Evolutionary conservation across 2,113 vertebrate species (phyloP).

Genomic region (Nymphicus hollandicus): DNA sequence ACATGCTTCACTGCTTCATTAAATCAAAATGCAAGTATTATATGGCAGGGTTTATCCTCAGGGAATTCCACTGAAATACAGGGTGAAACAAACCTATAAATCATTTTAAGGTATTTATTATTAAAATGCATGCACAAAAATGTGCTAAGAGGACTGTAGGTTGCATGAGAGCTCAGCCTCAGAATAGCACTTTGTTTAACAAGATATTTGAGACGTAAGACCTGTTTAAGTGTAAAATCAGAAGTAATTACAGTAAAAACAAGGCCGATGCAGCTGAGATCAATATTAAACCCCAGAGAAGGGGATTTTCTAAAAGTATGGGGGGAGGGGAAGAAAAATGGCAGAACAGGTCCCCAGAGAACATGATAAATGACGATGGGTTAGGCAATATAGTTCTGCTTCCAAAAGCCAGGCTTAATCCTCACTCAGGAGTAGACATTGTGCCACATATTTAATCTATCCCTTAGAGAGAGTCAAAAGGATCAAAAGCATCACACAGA

Average conservation of each 20-base stretch:
- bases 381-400: slow-evolving; percentile 45
- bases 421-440: slow-evolving; percentile 39
- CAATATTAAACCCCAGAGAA: slow-evolving; percentile 29
- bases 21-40: slow-evolving; percentile 22
- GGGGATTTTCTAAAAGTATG: slow-evolving; percentile 10
- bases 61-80: slow-evolving; percentile 3
- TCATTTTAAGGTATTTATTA: not conserved
- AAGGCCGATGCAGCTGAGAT: not conserved
- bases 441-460: slow-evolving; percentile 57
- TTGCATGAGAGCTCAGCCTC: not conserved
- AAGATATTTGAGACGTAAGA: not conserved
- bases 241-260: slow-evolving; percentile 3
- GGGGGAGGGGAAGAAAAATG: slow-evolving; percentile 43
- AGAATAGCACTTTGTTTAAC: slow-evolving; percentile 18
- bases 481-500: slow-evolving; percentile 61
- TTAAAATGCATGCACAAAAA: slow-evolving; percentile 3
- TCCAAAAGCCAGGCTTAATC: slow-evolving; percentile 50
- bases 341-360: slow-evolving; percentile 21
- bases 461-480: slow-evolving; percentile 48
- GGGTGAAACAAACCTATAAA: not conserved
- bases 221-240: slow-evolving; percentile 37
- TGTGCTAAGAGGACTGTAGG: not conserved
- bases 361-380: slow-evolving; percentile 5
- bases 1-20: slow-evolving; percentile 29
- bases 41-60: not conserved